Percentiles rank a stretch among this genome's conserved stretches.
phyloP scores from a whole-genome alignment of 2,888 invertebrate genomes.

The Troides helena region DNA sequence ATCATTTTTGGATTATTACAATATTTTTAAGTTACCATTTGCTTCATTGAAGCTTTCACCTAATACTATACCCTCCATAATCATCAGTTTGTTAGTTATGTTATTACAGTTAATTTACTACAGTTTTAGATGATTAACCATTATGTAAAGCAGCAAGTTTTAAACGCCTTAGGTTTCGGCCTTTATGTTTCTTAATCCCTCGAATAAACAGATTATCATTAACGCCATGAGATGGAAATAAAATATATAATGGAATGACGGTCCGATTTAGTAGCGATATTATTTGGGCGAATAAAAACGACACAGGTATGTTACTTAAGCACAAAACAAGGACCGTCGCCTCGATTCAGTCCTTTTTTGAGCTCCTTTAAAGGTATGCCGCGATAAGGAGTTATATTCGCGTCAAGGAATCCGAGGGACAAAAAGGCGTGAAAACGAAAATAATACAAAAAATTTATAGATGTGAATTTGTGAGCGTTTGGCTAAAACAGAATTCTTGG shows the following conservation, averaged over 20 bases:
- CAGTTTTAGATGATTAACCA: too few species aligned
- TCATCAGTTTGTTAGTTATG: too few species aligned
- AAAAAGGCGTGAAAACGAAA: conserved; percentile 80
- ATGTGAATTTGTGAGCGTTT: conserved; percentile 80
- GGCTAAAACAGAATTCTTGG: conserved; percentile 78
- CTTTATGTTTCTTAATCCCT: background rate
- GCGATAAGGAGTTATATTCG: conserved; percentile 79
- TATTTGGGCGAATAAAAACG: conserved; percentile 57
- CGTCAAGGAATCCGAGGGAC: conserved; percentile 74
- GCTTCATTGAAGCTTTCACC: too few species aligned
- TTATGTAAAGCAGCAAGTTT: too few species aligned
- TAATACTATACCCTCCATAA: too few species aligned
- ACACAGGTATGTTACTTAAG: conserved; percentile 65
- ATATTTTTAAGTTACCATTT: too few species aligned
- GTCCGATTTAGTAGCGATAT: conserved; percentile 47
- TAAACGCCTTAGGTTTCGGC: too few species aligned
- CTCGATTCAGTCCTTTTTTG: conserved; percentile 61
- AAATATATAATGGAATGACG: conserved; percentile 29
- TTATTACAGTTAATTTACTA: too few species aligned
- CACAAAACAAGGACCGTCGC: conserved; percentile 63
- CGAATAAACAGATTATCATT: conserved; percentile 9
- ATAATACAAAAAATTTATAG: conserved; percentile 76
- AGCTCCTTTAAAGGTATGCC: conserved; percentile 76
- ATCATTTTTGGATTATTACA: too few species aligned
- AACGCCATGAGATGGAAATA: conserved; percentile 28